Evolutionary conservation across 2,888 invertebrate species (phyloP).

Genomic region (Tigriopus californicus): DNA sequence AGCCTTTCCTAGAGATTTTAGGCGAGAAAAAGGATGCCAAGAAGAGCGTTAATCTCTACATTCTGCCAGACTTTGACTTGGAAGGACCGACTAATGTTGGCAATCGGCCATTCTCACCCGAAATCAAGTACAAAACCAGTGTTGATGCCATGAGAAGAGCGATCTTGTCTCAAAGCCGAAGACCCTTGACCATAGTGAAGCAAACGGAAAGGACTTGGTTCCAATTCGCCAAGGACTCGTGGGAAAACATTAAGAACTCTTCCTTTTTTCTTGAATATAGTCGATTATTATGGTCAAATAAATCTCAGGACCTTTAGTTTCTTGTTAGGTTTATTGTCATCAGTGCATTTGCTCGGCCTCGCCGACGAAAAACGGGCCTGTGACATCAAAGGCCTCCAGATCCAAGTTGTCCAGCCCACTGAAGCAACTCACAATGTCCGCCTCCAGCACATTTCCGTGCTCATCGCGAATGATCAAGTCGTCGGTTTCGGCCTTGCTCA

Average conservation of each 20-base stretch:
- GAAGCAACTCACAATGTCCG: not conserved
- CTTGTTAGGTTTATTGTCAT: no score
- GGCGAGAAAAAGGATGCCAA: not conserved
- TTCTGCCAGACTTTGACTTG: slow-evolving; percentile 42
- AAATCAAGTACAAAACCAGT: no score
- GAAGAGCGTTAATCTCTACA: slow-evolving; percentile 44
- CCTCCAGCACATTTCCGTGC: no score
- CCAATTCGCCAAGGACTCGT: slow-evolving; percentile 17
- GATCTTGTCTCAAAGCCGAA: no score
- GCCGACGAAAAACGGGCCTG: no score
- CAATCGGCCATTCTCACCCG: no score
- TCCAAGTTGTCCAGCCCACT: not conserved
- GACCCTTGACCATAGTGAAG: not conserved
- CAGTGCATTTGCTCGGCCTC: no score
- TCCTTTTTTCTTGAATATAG: not conserved
- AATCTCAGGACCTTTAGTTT: no score
- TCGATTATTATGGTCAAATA: not conserved
- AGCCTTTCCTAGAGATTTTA: not conserved
- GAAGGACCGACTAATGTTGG: slow-evolving; percentile 15
- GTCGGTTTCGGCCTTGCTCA: no score
- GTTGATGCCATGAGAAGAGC: no score
- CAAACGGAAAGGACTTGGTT: slow-evolving; percentile 56
- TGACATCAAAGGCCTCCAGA: not conserved
- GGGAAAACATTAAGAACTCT: not conserved
- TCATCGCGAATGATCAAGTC: no score